These are phyloP conservation scores for Myanophis thanlyinensis DNA, from an alignment of 2,113 vertebrate species.

Conservation along the genomic window DNA sequence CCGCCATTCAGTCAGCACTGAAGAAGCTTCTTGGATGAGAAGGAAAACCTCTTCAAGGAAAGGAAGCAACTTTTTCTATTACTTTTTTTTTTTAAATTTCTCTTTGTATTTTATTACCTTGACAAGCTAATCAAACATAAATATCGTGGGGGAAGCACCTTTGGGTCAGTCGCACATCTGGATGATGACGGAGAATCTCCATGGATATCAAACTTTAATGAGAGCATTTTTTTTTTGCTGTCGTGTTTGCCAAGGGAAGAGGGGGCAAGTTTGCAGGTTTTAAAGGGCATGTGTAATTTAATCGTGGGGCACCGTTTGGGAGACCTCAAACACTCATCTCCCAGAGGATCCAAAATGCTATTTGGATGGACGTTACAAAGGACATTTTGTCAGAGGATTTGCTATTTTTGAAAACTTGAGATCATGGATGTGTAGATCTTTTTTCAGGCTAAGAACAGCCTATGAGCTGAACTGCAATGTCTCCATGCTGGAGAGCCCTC, in stretches of 20 bases:
- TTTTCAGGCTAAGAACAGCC: background rate
- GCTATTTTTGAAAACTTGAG: background rate
- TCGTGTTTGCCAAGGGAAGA: conserved; percentile 32
- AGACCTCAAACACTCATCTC: conserved; percentile 69
- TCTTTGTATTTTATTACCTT: too few relatives aligned
- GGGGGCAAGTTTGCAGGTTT: conserved; percentile 29
- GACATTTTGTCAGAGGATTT: conserved; percentile 62
- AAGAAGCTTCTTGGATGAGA: too few relatives aligned
- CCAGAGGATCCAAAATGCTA: conserved; percentile 65
- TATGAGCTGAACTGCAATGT: background rate
- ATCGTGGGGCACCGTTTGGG: conserved; percentile 63
- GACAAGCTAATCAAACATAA: too few relatives aligned
- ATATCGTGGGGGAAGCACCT: too few relatives aligned
- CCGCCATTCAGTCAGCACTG: too few relatives aligned
- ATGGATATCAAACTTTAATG: conserved; percentile 32
- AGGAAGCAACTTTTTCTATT: too few relatives aligned
- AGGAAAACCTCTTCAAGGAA: too few relatives aligned
- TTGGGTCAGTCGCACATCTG: too few relatives aligned
- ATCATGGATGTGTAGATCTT: background rate
- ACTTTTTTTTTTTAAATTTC: too few relatives aligned
- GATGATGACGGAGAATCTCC: too few relatives aligned
- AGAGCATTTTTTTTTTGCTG: conserved; percentile 43
- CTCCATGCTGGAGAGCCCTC: background rate
- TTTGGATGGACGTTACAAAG: conserved; percentile 56
- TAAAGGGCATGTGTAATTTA: conserved; percentile 27